These are phyloP conservation scores for Carollia perspicillata DNA, from an alignment of 2,113 vertebrate genomes.

Conservation along the genomic window DNA sequence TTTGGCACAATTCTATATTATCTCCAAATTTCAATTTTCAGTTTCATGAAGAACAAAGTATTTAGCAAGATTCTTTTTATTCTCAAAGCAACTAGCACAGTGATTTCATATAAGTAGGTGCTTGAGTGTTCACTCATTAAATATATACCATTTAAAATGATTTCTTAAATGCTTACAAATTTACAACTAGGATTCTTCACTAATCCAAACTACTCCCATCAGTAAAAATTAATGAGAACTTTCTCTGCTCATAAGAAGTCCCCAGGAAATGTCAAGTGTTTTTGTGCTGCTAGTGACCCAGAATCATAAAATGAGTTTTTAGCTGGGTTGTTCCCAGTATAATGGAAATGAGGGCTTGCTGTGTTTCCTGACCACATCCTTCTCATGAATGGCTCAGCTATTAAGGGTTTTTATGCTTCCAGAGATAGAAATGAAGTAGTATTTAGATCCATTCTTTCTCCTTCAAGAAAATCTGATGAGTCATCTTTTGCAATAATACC, in stretches of 20 bases:
- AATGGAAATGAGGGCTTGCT: background rate
- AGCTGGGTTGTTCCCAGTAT: background rate
- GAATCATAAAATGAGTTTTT: background rate
- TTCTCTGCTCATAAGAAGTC: background rate
- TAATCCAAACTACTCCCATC: background rate
- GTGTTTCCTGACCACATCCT: background rate
- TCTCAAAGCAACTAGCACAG: background rate
- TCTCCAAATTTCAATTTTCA: background rate
- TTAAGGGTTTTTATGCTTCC: background rate
- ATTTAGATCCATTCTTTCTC: background rate
- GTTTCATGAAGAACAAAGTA: background rate
- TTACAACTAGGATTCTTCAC: background rate
- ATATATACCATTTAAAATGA: background rate
- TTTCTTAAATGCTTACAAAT: background rate
- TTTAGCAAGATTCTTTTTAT: background rate
- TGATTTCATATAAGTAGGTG: background rate
- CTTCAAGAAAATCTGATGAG: background rate
- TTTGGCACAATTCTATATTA: background rate
- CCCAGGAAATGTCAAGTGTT: background rate
- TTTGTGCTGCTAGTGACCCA: background rate
- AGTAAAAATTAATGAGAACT: background rate
- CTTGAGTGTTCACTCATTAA: background rate
- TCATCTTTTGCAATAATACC: background rate
- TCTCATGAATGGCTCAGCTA: background rate
- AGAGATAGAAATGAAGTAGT: background rate